Evolutionary conservation across 2,888 invertebrate genomes (phyloP).

Genomic region (Lagria hirta): DNA sequence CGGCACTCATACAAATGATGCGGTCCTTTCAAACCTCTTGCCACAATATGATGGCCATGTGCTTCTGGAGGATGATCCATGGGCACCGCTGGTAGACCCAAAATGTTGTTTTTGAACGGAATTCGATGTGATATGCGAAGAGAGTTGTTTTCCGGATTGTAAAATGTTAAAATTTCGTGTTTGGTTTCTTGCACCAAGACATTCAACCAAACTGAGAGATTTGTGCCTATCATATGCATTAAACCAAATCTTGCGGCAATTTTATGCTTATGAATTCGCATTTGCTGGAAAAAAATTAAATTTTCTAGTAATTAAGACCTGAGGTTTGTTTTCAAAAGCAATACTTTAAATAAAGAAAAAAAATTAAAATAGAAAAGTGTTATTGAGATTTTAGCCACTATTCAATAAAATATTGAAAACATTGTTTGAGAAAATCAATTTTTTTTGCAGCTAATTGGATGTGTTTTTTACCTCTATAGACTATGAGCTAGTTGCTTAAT

Average conservation of each 20-base stretch:
- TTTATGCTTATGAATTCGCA: conserved; percentile 86
- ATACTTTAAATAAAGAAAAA: too few species aligned
- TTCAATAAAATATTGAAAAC: too few species aligned
- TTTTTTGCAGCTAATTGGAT: too few species aligned
- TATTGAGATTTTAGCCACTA: too few species aligned
- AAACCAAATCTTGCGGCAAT: conserved; percentile 91
- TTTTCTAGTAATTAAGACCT: too few species aligned
- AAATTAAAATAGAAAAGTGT: too few species aligned
- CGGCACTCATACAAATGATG: conserved; percentile 88
- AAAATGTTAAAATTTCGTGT: conserved; percentile 90
- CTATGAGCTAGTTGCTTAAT: too few species aligned
- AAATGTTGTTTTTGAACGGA: conserved; percentile 57
- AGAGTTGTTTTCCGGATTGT: conserved; percentile 85
- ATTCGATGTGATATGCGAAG: conserved; percentile 76
- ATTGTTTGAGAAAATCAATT: too few species aligned
- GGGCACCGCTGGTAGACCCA: conserved; percentile 45
- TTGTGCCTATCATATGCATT: conserved; percentile 99
- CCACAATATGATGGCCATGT: conserved; percentile 65
- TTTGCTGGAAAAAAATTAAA: conserved; percentile 64
- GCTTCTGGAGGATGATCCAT: conserved; percentile 48
- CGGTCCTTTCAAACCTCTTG: conserved; percentile 80
- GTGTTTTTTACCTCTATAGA: too few species aligned
- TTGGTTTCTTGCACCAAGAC: conserved; percentile 94
- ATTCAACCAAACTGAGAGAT: conserved; percentile 95
- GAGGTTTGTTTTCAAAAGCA: too few species aligned